Evolutionary conservation across 2,113 vertebrate species (phyloP).

Genomic region (Struthidea cinerea): DNA sequence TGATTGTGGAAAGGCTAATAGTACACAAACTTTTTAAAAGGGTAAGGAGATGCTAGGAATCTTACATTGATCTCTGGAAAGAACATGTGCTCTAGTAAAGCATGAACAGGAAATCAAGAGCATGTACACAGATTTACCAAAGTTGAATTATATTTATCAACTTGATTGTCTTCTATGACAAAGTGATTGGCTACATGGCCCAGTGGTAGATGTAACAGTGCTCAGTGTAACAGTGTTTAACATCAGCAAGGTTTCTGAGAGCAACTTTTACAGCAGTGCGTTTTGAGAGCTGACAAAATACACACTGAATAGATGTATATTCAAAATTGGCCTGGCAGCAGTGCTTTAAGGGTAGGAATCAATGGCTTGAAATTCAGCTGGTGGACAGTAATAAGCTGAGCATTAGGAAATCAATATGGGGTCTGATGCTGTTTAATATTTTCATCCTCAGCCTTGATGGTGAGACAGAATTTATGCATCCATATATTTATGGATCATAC

Average conservation of each 20-base stretch:
- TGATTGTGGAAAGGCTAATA: background rate
- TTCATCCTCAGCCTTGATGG: background rate
- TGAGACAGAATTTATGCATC: background rate
- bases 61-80: background rate
- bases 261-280: background rate
- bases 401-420: background rate
- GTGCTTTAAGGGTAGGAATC: background rate
- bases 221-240: background rate
- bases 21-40: background rate
- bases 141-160: background rate
- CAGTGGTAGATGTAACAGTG: background rate
- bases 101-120: background rate
- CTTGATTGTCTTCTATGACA: background rate
- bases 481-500: background rate
- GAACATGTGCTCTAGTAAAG: background rate
- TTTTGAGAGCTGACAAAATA: background rate
- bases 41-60: background rate
- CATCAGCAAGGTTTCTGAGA: background rate
- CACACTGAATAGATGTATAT: background rate
- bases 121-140: background rate
- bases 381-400: background rate
- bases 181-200: background rate
- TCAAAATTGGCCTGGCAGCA: background rate
- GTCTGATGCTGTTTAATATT: background rate
- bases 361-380: background rate